phyloP scores from a whole-genome alignment of 2,797 vertebrate species.

The Craterocephalus amniculus region DNA sequence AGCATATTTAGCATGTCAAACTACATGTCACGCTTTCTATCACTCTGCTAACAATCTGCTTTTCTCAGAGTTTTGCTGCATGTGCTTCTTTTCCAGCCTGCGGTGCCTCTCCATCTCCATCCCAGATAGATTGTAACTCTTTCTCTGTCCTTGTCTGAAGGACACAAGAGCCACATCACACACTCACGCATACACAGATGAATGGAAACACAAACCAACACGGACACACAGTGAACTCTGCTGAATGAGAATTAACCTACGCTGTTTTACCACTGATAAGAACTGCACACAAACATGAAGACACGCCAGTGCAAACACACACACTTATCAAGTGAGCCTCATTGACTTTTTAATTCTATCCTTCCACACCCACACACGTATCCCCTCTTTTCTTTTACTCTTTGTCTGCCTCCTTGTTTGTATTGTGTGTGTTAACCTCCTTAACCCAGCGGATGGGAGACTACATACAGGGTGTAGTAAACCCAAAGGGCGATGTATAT shows the following conservation, averaged over 20 bases:
- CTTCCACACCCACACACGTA: conserved; percentile 27
- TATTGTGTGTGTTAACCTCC: conserved; percentile 40
- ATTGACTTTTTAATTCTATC: conserved; percentile 69
- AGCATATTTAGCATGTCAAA: conserved; percentile 28
- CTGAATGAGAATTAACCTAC: conserved; percentile 69
- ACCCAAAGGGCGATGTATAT: conserved; percentile 10
- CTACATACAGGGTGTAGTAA: conserved; percentile 9
- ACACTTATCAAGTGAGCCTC: conserved; percentile 57
- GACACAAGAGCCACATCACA: conserved; percentile 37
- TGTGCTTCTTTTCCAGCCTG: background rate
- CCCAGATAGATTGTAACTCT: conserved; percentile 43
- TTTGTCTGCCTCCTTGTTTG: conserved; percentile 27
- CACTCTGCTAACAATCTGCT: conserved; percentile 10
- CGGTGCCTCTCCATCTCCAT: conserved; percentile 21
- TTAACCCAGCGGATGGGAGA: conserved; percentile 25
- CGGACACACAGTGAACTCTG: conserved; percentile 36
- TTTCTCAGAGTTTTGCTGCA: conserved; percentile 18
- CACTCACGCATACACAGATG: conserved; percentile 21
- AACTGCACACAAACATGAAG: conserved; percentile 47
- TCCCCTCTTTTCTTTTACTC: conserved; percentile 13
- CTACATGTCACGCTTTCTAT: background rate
- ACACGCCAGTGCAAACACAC: conserved; percentile 33
- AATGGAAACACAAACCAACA: conserved; percentile 25
- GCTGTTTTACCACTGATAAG: conserved; percentile 66
- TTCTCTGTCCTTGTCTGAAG: conserved; percentile 71